Evolutionary conservation across 1,140 invertebrate genomes (phyloP).

Genomic region (Lepidotrigona ventralis): DNA sequence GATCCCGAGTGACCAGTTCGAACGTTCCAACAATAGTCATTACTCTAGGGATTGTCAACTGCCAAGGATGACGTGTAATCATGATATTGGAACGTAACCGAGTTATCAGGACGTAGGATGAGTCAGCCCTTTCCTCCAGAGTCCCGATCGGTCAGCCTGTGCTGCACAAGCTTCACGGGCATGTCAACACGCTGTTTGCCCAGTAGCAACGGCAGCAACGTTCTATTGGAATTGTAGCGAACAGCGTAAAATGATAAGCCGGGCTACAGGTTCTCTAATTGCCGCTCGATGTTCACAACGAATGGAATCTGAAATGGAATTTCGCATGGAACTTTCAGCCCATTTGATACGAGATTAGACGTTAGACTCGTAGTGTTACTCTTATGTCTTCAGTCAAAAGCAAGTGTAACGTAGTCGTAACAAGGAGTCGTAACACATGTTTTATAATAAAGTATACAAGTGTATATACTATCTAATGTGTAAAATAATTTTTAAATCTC

Average conservation of each 20-base stretch:
- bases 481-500: no score
- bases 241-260: constrained; percentile 26
- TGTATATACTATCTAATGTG: no score
- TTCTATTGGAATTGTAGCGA: constrained; percentile 11
- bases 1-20: constrained; percentile 42
- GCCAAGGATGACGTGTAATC: constrained; percentile 65
- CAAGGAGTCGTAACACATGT: no score
- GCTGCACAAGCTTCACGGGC: constrained; percentile 18
- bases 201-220: neutral
- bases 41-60: constrained; percentile 60
- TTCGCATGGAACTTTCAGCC: neutral
- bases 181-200: constrained; percentile 53
- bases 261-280: constrained; percentile 8
- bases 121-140: constrained; percentile 50
- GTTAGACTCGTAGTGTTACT: no score
- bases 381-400: neutral
- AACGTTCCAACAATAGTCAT: constrained; percentile 50
- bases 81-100: constrained; percentile 67
- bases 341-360: no score
- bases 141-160: constrained; percentile 34
- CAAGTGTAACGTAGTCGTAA: no score
- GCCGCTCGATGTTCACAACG: neutral
- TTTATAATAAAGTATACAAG: no score
- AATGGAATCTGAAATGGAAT: neutral
- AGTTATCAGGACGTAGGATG: constrained; percentile 53